Evolutionary conservation across 2,888 invertebrate species (phyloP).

Genomic region (Polydrusus pterygomalis): DNA sequence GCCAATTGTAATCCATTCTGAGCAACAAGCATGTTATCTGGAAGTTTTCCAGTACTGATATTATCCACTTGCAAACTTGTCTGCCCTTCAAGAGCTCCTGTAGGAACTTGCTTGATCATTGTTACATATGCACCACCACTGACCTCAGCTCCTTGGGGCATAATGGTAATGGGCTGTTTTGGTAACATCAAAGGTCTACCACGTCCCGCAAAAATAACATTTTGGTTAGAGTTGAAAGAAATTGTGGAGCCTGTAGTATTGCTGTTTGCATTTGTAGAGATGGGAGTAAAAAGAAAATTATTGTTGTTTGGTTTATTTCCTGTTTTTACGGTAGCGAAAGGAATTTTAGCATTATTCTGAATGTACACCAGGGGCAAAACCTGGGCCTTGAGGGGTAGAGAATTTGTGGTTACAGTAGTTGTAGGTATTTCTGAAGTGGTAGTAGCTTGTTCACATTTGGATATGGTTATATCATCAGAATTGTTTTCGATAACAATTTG

Average conservation of each 20-base stretch:
- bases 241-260: slow-evolving; percentile 55
- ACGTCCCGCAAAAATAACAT: slow-evolving; percentile 65
- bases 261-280: slow-evolving; percentile 62
- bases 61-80: not conserved
- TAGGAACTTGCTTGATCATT: slow-evolving; percentile 74
- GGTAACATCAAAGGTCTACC: slow-evolving; percentile 76
- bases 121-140: slow-evolving; percentile 75
- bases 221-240: slow-evolving; percentile 58
- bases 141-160: slow-evolving; percentile 73
- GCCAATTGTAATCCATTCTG: slow-evolving; percentile 44
- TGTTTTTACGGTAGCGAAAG: slow-evolving; percentile 56
- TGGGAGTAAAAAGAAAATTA: slow-evolving; percentile 59
- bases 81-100: slow-evolving; percentile 65
- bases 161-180: slow-evolving; percentile 72
- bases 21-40: slow-evolving; percentile 21
- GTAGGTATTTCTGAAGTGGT: slow-evolving; percentile 52
- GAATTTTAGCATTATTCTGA: slow-evolving; percentile 72
- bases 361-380: slow-evolving; percentile 78
- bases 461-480: slow-evolving; percentile 61
- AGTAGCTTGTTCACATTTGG: slow-evolving; percentile 59
- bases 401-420: slow-evolving; percentile 54
- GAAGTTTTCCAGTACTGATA: not conserved
- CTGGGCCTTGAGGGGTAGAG: slow-evolving; percentile 65
- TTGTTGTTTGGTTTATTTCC: slow-evolving; percentile 52
- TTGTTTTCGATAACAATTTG: slow-evolving; percentile 62